Base-by-base conservation (phyloP, 1,140 invertebrate species). In the Bombus balteatus region DNA sequence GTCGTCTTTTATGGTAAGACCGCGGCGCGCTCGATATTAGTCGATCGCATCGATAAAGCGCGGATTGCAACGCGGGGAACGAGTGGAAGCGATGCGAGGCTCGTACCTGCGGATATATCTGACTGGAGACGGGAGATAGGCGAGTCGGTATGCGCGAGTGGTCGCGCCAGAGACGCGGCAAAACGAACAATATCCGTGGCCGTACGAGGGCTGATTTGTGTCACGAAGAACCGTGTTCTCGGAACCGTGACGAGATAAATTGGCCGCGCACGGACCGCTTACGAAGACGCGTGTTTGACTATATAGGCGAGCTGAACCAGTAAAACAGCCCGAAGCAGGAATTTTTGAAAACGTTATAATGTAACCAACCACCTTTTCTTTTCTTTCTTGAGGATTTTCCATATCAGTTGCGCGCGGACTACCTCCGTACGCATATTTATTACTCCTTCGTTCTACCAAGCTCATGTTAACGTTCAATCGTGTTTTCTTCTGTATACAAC, bases 1-100 rank as follows among this genome's bases (percentile, higher is more conserved):
- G 28, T 81, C 83, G 77, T 85, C 77, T 85, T 85, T 85, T 84
- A 84, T 53, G 75, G 82, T 43, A 84, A 84, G 75, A 78, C 25
- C 28, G 57, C 25, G 47, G 28, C 28, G 34, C 74, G 76, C 47
- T 73, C 68, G 68, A 85, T 85, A 80, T 85, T 80, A 79, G 76
- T 47, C 76, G 66, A 72, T 79, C 83, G 66, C 28, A 72, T 77
- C 74, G 74, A 83, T 78, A 78, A 83, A 83, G 57, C n/a, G 59
- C 8, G 25, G 66, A 59, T 34, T 32, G 80, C 12, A 3, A 39
- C 70, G 25, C 65, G 62, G 32, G 18, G 34, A 68, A 83, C 47
- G 73, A 77, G 70, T 13, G 28, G 57, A 25, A 83, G 59, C 43
- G 43, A 76, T 53, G 39, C 47, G 32, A 66, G 41, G 66, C 74